These are phyloP conservation scores for Jaculus jaculus DNA, from an alignment of 2,113 vertebrate species.

Conservation along the genomic window DNA sequence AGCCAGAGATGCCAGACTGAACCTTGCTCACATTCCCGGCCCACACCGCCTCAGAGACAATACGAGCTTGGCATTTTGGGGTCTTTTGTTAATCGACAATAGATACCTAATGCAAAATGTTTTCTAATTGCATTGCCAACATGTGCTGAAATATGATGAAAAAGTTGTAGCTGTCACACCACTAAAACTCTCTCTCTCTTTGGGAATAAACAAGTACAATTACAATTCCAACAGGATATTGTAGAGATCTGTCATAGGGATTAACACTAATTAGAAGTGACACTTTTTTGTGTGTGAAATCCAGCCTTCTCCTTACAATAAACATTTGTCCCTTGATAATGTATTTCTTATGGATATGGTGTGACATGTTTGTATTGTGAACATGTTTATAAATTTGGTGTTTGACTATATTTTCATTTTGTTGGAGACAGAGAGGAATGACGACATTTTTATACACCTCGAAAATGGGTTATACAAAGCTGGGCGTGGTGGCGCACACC, in stretches of 20 bases:
- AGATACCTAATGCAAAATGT: slow-evolving; percentile 37
- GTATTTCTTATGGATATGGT: slow-evolving; percentile 38
- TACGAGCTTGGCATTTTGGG: not conserved
- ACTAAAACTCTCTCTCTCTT: not conserved
- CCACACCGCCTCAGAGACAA: not conserved
- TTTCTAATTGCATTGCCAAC: slow-evolving; percentile 40
- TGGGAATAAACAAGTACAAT: slow-evolving; percentile 39
- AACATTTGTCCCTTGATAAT: slow-evolving; percentile 55
- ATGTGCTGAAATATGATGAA: slow-evolving; percentile 13
- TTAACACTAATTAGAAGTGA: slow-evolving; percentile 69
- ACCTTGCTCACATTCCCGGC: not conserved
- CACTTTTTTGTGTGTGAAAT: slow-evolving; percentile 7
- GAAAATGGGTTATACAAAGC: slow-evolving; percentile 17
- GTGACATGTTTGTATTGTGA: not conserved
- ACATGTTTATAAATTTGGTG: slow-evolving; percentile 7
- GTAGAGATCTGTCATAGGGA: slow-evolving; percentile 49
- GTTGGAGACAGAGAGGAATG: not conserved
- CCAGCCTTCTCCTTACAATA: slow-evolving; percentile 50
- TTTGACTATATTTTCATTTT: slow-evolving; percentile 25
- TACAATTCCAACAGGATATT: slow-evolving; percentile 66
- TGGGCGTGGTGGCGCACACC: no score
- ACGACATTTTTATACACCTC: not conserved
- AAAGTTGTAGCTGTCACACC: no score
- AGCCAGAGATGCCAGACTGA: not conserved
- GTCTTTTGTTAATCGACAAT: slow-evolving; percentile 33